Percentiles rank a stretch among this genome's conserved stretches.
phyloP scores from a whole-genome alignment of 2,113 vertebrate genomes.

The Platycercus adscitus region DNA sequence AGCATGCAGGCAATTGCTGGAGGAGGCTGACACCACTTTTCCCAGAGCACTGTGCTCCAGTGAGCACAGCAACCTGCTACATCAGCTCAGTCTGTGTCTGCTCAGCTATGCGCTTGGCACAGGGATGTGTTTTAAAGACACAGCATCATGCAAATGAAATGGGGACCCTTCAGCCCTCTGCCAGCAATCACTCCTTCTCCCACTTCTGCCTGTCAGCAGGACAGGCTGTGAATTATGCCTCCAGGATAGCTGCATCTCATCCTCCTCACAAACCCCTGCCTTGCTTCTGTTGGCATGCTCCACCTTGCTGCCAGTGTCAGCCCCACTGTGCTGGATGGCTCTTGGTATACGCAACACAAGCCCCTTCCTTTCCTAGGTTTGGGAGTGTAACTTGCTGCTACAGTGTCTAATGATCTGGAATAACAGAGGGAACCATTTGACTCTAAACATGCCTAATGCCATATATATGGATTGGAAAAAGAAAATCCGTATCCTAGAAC shows the following conservation, averaged over 20 bases:
- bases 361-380: not conserved
- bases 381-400: not conserved
- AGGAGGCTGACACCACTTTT: not conserved
- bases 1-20: not conserved
- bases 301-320: not conserved
- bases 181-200: not conserved
- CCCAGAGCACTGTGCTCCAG: not conserved
- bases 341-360: too few relatives aligned
- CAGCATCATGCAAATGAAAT: fast-evolving
- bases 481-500: not conserved
- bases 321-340: not conserved
- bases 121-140: not conserved
- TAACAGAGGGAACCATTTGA: not conserved
- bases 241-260: not conserved
- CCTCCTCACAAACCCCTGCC: not conserved
- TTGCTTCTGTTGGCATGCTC: not conserved
- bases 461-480: not conserved
- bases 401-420: not conserved
- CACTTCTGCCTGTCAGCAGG: fast-evolving
- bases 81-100: not conserved
- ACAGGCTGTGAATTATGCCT: not conserved
- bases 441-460: not conserved
- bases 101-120: fast-evolving
- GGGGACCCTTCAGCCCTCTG: not conserved
- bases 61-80: not conserved